Evolutionary conservation across 2,113 vertebrate genomes (phyloP).

Genomic region (human): DNA sequence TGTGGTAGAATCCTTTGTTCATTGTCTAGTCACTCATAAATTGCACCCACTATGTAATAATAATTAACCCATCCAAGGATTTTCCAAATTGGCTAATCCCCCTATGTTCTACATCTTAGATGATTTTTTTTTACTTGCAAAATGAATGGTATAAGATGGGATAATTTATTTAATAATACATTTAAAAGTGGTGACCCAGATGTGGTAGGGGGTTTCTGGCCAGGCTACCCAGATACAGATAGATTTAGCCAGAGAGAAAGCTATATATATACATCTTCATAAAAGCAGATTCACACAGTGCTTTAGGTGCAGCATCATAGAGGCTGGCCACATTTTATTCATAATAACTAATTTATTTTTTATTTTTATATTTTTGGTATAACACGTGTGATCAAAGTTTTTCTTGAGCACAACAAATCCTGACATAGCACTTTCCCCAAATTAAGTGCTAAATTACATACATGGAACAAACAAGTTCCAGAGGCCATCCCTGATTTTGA

Average conservation of each 20-base stretch:
- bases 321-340: not conserved
- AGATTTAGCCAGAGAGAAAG: not conserved
- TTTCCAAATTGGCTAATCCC: not conserved
- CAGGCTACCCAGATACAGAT: not conserved
- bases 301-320: not conserved
- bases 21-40: not conserved
- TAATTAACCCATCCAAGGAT: not conserved
- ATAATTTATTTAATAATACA: not conserved
- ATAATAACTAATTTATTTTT: not conserved
- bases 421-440: not conserved
- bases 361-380: not conserved
- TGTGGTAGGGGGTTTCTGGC: not conserved
- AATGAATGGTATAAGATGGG: not conserved
- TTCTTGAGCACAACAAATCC: not conserved
- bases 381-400: conserved; percentile 7
- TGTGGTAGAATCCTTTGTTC: not conserved
- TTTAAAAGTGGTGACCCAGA: not conserved
- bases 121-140: not conserved
- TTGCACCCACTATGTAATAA: not conserved
- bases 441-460: not conserved
- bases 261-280: not conserved
- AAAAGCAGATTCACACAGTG: not conserved
- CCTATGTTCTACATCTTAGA: not conserved
- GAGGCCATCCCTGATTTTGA: not conserved
- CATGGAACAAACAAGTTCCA: not conserved